Evolutionary conservation across 1,140 invertebrate genomes (phyloP).

Genomic region (Periplaneta americana): DNA sequence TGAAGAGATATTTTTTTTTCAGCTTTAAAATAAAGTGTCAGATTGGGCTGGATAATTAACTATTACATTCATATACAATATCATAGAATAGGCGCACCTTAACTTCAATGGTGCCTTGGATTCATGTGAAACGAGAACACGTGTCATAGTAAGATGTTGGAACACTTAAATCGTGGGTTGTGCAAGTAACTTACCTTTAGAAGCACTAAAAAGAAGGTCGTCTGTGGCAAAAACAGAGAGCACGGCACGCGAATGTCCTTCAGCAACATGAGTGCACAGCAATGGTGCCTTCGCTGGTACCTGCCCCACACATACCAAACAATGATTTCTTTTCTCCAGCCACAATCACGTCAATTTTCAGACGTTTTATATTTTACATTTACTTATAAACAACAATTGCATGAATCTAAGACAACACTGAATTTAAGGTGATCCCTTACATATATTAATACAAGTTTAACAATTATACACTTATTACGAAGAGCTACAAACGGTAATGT

Average conservation of each 20-base stretch:
- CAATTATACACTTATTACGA: too few species aligned
- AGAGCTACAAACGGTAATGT: too few species aligned
- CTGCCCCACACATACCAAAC: conserved; percentile 28
- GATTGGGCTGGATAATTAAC: too few species aligned
- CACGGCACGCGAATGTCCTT: conserved; percentile 80
- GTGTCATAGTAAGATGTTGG: background rate
- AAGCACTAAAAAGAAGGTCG: conserved; percentile 67
- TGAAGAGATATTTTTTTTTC: too few species aligned
- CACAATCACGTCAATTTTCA: too few species aligned
- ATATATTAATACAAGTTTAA: too few species aligned
- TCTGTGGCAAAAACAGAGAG: conserved; percentile 69
- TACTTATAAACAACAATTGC: too few species aligned
- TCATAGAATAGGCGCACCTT: background rate
- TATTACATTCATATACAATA: too few species aligned
- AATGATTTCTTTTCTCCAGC: background rate
- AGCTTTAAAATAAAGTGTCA: too few species aligned
- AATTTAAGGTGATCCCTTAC: too few species aligned
- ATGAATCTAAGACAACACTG: too few species aligned
- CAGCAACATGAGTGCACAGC: conserved; percentile 70
- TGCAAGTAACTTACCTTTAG: conserved; percentile 54
- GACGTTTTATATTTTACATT: too few species aligned
- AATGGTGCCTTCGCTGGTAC: conserved; percentile 52
- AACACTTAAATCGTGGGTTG: background rate
- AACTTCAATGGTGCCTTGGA: background rate
- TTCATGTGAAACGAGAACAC: background rate